Evolutionary conservation across 2,113 vertebrate genomes (phyloP).

Genomic region (Columba livia): DNA sequence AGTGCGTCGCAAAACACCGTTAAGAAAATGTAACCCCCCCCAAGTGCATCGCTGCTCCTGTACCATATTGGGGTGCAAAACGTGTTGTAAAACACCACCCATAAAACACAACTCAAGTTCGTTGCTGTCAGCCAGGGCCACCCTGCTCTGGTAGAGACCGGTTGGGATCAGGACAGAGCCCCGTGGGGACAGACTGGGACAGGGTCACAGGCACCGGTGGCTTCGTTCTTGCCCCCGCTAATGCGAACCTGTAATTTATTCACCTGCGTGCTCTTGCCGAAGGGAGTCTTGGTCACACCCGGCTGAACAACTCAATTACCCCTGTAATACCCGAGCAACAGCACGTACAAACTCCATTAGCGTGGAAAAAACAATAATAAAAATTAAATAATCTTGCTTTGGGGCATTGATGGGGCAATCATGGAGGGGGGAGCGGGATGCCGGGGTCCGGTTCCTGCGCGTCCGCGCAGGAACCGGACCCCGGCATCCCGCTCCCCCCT

Average conservation of each 20-base stretch:
- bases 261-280: constrained; percentile 80
- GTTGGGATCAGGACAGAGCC: background rate
- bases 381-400: constrained; percentile 45
- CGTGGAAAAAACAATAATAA: background rate
- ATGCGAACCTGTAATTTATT: constrained; percentile 71
- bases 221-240: constrained; percentile 2
- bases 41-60: too few relatives aligned
- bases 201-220: background rate
- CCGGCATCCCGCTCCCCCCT: background rate
- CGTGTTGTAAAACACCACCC: too few relatives aligned
- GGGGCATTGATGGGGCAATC: background rate
- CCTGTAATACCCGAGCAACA: constrained; percentile 77
- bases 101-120: too few relatives aligned
- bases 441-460: background rate
- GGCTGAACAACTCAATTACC: constrained; percentile 86
- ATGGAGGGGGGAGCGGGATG: background rate
- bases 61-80: too few relatives aligned
- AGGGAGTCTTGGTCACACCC: constrained; percentile 81
- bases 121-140: background rate
- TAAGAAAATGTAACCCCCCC: too few relatives aligned
- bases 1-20: too few relatives aligned
- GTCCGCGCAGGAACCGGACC: background rate
- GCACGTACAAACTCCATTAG: constrained; percentile 84
- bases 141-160: accelerated
- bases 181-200: background rate